These are phyloP conservation scores for Paracyclopina nana DNA, from an alignment of 1,140 invertebrate species.

Conservation along the genomic window DNA sequence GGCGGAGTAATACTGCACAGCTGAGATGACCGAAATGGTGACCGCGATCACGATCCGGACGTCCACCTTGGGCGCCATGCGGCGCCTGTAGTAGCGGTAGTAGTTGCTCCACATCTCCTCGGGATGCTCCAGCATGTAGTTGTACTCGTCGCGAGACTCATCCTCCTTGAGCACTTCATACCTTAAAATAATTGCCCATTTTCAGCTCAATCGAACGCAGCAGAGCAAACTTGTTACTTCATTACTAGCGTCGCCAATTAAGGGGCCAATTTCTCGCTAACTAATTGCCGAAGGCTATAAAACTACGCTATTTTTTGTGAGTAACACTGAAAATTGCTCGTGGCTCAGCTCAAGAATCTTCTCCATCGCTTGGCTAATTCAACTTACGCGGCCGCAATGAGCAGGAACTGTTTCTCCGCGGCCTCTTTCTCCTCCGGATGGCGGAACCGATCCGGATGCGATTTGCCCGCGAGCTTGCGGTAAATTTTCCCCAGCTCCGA, in stretches of 20 bases:
- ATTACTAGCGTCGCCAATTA: no score
- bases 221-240: no score
- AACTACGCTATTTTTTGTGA: no score
- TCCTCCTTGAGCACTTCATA: constrained; percentile 76
- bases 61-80: constrained; percentile 71
- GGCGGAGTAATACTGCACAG: constrained; percentile 56
- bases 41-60: constrained; percentile 62
- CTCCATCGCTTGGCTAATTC: no score
- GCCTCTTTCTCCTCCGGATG: constrained; percentile 30
- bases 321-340: no score
- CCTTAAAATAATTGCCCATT: constrained; percentile 19
- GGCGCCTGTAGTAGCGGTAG: constrained; percentile 64
- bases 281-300: no score
- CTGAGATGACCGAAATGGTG: constrained; percentile 58
- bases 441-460: constrained; percentile 34
- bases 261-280: background rate
- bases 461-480: constrained; percentile 32
- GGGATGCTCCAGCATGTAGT: constrained; percentile 87
- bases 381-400: constrained; percentile 24
- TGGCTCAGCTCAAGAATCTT: no score
- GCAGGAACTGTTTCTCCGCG: constrained; percentile 35
- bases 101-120: constrained; percentile 72
- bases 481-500: constrained; percentile 31
- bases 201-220: background rate
- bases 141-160: constrained; percentile 62